Base-by-base conservation (phyloP, 1,140 invertebrate species). In the Ceratina calcarata region DNA sequence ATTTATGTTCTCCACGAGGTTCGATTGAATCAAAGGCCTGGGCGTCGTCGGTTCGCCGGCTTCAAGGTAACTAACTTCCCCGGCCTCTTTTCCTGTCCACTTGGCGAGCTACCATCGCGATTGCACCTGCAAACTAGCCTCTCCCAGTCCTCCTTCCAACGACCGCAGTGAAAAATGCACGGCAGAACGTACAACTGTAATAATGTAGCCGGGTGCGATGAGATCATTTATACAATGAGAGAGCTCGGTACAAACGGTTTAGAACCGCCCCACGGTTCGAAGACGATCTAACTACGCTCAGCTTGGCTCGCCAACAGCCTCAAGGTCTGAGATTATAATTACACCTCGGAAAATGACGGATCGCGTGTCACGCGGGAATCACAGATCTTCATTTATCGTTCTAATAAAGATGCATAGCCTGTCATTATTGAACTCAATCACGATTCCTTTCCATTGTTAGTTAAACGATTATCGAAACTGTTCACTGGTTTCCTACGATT, bases 261-360 rank as follows among this genome's bases (percentile, higher is more conserved):
- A 70, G 16, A 49, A 37, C 22, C 24, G 45, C 12, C 24, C 24
- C 37, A 24, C 32, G 45, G 37, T 62, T 22, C 20, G 13, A 57
- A 67, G 18, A 49, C 32, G 73, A 20, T 37, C n/a, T 32, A 51
- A 49, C 37, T 16, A 45, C 27, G 68, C 68, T 72, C 76, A 45
- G 64, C 71, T 64, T 78, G 64, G 49, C 55, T 71, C 68, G 60
- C 20, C 51, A 24, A n/a, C 6, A 13, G 20, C 7, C 8, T 49
- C 76, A 78, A 78, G 76, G 76, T 72, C 55, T 15, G 20, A n/a
- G 12, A 78, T 78, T 72, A 45, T 78, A 78, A 78, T 78, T 72
- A 53, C 60, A 18, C 18, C 65, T 18, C 16, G 75, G 22, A 27
- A 45, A 64, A 78, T 78, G 69, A 78, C 22, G 20, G 75, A 76